These are phyloP conservation scores for Liopterus haemorrhoidalis DNA, from an alignment of 2,888 invertebrate species.

Conservation along the genomic window DNA sequence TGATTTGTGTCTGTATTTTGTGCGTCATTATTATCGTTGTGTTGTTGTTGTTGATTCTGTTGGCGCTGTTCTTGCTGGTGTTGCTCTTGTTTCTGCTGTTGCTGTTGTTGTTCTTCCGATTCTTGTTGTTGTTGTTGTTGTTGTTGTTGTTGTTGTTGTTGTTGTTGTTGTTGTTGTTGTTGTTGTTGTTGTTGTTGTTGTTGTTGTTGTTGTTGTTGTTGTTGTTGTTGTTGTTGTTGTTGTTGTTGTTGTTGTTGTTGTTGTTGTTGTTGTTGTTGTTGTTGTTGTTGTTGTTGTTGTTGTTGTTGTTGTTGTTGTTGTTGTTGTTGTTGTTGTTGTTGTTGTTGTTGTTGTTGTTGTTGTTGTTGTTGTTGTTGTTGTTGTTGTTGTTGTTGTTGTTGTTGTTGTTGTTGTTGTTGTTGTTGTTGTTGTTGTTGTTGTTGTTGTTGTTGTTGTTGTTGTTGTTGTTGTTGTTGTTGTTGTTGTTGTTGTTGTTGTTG, in stretches of 20 bases:
- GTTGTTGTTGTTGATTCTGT: constrained; percentile 5
- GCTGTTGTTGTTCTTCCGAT: constrained; percentile 4
- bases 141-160: constrained; percentile 9
- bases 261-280: constrained; percentile 14
- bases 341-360: constrained; percentile 17
- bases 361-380: constrained; percentile 17
- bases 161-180: constrained; percentile 10
- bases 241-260: constrained; percentile 14
- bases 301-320: constrained; percentile 14
- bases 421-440: constrained; percentile 13
- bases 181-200: constrained; percentile 11
- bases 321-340: constrained; percentile 15
- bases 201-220: constrained; percentile 6
- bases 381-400: constrained; percentile 16
- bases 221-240: constrained; percentile 16
- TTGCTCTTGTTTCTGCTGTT: constrained; percentile 3
- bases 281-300: constrained; percentile 15
- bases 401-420: constrained; percentile 17
- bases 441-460: too few species aligned
- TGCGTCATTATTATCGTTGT: neutral
- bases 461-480: too few species aligned
- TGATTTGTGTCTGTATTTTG: neutral
- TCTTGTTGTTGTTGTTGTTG: neutral
- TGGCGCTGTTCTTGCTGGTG: constrained; percentile 4
- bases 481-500: too few species aligned